Conservation (phyloP, 2,113 vertebrate genomes). For the Gallinago jamesoni region DNA sequence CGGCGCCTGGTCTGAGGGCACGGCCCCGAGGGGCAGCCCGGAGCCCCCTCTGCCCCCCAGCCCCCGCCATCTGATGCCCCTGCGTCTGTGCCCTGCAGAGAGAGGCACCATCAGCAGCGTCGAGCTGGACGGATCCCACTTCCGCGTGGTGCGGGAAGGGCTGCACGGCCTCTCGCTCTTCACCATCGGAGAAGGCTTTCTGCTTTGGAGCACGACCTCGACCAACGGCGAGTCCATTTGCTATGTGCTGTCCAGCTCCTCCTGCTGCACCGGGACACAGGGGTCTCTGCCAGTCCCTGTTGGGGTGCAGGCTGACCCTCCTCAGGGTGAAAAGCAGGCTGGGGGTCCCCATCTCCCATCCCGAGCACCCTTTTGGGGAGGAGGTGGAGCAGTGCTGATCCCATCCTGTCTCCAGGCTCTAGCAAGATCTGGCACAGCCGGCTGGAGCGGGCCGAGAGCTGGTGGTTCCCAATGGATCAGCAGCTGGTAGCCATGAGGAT, state of each 20-base stretch:
- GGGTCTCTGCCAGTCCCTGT: not conserved
- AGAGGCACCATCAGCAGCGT: slow-evolving; percentile 81
- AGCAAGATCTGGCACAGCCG: slow-evolving; percentile 85
- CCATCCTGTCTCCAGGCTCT: slow-evolving; percentile 55
- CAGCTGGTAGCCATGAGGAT: slow-evolving; percentile 78
- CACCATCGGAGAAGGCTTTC: slow-evolving; percentile 72
- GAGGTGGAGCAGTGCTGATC: not conserved
- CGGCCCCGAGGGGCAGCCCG: fast-evolving
- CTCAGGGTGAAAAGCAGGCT: not conserved
- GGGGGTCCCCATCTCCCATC: not conserved
- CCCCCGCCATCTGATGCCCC: not conserved
- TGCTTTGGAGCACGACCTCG: slow-evolving; percentile 82
- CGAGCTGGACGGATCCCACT: slow-evolving; percentile 80
- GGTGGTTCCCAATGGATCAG: slow-evolving; percentile 84
- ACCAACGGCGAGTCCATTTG: slow-evolving; percentile 67
- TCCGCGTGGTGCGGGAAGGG: slow-evolving; percentile 74
- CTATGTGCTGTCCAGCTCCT: not conserved
- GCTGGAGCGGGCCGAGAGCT: slow-evolving; percentile 71
- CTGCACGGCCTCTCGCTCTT: slow-evolving; percentile 77
- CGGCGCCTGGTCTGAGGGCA: fast-evolving
- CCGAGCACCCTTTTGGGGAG: not conserved
- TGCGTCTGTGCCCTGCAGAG: slow-evolving; percentile 60
- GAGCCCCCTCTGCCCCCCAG: not conserved
- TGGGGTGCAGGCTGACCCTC: not conserved
- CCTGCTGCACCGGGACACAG: fast-evolving